A percentile compares a stretch with the other conserved stretches of the same genome.
Conservation (phyloP, 2,113 vertebrate species). For the Malurus cyaneus region DNA sequence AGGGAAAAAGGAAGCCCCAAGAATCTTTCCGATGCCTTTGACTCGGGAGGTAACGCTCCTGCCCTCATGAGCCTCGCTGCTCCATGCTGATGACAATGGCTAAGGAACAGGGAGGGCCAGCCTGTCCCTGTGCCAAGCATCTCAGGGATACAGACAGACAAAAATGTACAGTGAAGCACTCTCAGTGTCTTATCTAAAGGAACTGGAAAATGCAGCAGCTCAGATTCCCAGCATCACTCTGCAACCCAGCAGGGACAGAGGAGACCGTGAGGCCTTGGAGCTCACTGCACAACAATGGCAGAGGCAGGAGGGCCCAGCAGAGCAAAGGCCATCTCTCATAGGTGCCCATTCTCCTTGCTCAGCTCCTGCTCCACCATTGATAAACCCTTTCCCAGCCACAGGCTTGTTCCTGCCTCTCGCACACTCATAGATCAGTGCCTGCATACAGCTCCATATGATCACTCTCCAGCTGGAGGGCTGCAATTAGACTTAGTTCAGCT, state of each 20-base stretch:
- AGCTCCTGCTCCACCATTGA: not conserved
- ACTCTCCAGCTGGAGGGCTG: not conserved
- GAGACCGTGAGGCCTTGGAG: not conserved
- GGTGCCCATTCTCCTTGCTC: not conserved
- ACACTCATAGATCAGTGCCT: accelerated
- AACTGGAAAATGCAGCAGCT: not conserved
- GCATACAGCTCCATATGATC: accelerated
- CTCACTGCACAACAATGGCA: accelerated
- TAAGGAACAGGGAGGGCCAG: not conserved
- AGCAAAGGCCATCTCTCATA: not conserved
- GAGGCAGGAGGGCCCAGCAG: not conserved
- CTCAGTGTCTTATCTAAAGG: not conserved
- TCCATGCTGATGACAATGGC: accelerated
- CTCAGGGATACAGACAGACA: not conserved
- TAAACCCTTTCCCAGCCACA: not conserved
- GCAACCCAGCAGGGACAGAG: not conserved
- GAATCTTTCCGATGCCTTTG: not conserved
- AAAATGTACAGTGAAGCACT: not conserved
- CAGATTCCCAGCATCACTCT: not conserved
- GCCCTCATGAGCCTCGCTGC: accelerated
- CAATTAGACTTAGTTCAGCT: not conserved
- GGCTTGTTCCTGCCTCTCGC: not conserved
- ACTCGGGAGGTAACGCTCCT: accelerated
- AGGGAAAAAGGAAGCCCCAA: not conserved
- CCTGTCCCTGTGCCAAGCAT: not conserved